phyloP scores from a whole-genome alignment of 2,797 vertebrate genomes.

The Psittacula derbiana region DNA sequence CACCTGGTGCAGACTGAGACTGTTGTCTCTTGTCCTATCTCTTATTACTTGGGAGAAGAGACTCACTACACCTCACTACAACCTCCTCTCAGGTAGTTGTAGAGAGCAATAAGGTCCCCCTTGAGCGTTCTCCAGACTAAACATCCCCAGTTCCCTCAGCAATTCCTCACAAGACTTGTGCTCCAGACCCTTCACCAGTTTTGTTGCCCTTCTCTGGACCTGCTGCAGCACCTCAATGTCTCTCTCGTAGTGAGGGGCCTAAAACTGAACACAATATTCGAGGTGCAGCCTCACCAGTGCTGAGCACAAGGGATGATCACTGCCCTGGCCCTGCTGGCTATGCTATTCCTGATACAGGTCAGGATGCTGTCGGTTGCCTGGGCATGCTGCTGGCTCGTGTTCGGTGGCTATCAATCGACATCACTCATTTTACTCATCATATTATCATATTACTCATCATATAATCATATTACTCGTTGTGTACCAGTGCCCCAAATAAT shows the following conservation, averaged over 20 bases:
- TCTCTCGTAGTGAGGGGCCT: not conserved
- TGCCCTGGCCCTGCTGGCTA: not conserved
- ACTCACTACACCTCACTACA: not conserved
- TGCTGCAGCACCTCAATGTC: not conserved
- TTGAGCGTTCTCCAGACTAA: not conserved
- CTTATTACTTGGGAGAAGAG: not conserved
- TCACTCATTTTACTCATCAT: not conserved
- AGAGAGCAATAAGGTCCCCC: not conserved
- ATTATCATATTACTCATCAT: not conserved
- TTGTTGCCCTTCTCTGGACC: not conserved
- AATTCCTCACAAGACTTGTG: not conserved
- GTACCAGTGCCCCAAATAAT: not conserved
- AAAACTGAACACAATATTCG: not conserved
- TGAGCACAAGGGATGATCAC: not conserved
- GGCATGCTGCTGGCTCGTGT: not conserved
- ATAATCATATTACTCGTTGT: not conserved
- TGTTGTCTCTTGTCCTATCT: not conserved
- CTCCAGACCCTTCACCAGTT: not conserved
- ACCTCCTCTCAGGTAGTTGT: not conserved
- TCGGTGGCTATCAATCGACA: not conserved
- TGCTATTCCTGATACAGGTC: not conserved
- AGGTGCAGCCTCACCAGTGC: not conserved
- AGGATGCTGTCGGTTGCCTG: not conserved
- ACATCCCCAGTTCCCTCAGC: not conserved
- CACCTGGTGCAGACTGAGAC: not conserved